These are phyloP conservation scores for Apocheima hispidaria DNA, from an alignment of 2,888 invertebrate genomes.

Conservation along the genomic window DNA sequence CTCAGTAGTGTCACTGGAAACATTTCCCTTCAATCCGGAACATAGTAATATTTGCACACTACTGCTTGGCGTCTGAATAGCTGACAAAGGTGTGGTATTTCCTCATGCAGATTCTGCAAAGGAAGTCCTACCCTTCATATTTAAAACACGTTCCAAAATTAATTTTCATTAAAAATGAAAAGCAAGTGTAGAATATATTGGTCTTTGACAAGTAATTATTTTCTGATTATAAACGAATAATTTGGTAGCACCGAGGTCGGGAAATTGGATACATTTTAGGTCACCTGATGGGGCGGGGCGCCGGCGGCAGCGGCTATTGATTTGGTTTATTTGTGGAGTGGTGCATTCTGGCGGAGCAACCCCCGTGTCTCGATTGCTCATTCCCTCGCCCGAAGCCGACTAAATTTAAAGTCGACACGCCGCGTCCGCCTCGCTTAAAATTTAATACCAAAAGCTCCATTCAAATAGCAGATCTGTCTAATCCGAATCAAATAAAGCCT, in stretches of 20 bases:
- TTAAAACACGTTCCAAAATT: too few relatives aligned
- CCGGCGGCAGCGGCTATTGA: constrained; percentile 62
- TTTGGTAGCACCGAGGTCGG: constrained; percentile 6
- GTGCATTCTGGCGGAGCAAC: constrained; percentile 53
- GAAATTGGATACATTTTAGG: constrained; percentile 47
- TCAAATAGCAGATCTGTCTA: constrained; percentile 12
- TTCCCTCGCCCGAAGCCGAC: constrained; percentile 46
- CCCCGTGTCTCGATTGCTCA: constrained; percentile 48
- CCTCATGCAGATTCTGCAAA: too few relatives aligned
- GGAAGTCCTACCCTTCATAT: too few relatives aligned
- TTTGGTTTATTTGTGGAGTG: constrained; percentile 73
- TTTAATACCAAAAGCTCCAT: constrained; percentile 27
- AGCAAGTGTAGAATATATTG: too few relatives aligned
- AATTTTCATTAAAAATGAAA: too few relatives aligned
- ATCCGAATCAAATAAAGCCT: constrained; percentile 14
- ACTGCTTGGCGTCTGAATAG: too few relatives aligned
- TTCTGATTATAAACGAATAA: too few relatives aligned
- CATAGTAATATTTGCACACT: too few relatives aligned
- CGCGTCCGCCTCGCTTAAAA: constrained; percentile 28
- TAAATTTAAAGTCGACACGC: constrained; percentile 52
- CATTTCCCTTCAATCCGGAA: too few relatives aligned
- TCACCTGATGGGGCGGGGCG: constrained; percentile 48
- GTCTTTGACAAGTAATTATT: too few relatives aligned
- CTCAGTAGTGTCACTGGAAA: too few relatives aligned
- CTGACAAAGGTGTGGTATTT: too few relatives aligned